These are phyloP conservation scores for Neuroscelio doddi DNA, from an alignment of 2,888 invertebrate genomes.

Conservation along the genomic window DNA sequence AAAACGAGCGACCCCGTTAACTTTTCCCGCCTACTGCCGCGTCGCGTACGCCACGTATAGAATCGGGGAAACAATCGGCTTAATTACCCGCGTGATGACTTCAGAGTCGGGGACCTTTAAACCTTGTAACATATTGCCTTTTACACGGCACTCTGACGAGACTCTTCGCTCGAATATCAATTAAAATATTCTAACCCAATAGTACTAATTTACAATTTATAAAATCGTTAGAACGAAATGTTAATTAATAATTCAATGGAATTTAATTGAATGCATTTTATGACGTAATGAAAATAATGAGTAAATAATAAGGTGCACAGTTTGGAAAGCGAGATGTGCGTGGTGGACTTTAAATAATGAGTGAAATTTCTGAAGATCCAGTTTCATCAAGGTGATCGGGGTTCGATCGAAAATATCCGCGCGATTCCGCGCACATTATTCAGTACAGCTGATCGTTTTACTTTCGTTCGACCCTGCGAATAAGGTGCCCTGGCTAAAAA, in stretches of 20 bases:
- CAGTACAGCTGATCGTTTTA: conserved; percentile 19
- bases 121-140: conserved; percentile 60
- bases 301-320: too few relatives aligned
- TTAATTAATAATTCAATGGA: too few relatives aligned
- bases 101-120: conserved; percentile 21
- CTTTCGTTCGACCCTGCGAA: conserved; percentile 25
- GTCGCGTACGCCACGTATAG: conserved; percentile 1
- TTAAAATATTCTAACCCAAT: too few relatives aligned
- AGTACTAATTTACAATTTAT: too few relatives aligned
- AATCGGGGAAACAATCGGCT: conserved; percentile 13
- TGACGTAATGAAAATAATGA: too few relatives aligned
- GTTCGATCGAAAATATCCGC: conserved; percentile 5
- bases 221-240: too few relatives aligned
- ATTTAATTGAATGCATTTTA: too few relatives aligned
- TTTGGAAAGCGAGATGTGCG: too few relatives aligned
- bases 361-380: conserved; percentile 12
- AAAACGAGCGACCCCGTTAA: conserved; percentile 27
- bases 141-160: conserved; percentile 1
- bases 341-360: too few relatives aligned
- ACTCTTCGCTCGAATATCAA: too few relatives aligned
- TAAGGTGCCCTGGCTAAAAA: conserved; percentile 34
- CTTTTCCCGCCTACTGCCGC: conserved; percentile 14
- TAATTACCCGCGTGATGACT: conserved; percentile 9
- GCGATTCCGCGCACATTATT: conserved; percentile 19
- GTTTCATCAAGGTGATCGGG: conserved; percentile 31